Base-by-base conservation (phyloP, 1,140 invertebrate species). In the Gryllus bimaculatus region DNA sequence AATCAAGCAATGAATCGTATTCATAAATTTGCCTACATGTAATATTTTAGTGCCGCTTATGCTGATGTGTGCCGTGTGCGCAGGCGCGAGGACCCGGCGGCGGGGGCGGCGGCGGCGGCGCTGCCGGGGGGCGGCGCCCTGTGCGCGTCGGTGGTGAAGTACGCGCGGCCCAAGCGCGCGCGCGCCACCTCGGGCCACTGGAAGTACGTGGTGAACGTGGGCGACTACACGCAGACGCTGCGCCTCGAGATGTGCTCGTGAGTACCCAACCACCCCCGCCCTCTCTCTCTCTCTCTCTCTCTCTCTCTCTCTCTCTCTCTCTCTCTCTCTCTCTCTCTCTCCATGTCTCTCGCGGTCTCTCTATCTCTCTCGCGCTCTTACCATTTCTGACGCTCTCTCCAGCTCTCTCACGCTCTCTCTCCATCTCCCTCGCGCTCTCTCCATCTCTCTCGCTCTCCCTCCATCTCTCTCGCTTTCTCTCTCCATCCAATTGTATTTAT, bases 141-240 rank as follows among this genome's bases (percentile, higher is more conserved):
- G 84, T 95, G 94, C 84, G 92, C 93, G 2, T 94, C 93, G n/a
- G 90, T 91, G 66, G 91, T 95, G n/a, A 92, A 93, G 81, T 95
- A 95, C 83, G 94, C 93, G 0, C 87, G 92, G 66, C 94, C 94
- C 0, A 94, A 95, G 84, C 89, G 94, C 81, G 94, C 94, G 0
- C 89, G 92, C 81, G 93, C 93, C 7, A 94, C 92, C 47, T 92
- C 91, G 20, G 94, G 94, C 0, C 88, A 92, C 80, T 95, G 94
- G 94, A 95, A 95, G 82, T 95, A 92, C 82, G 93, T 96, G 80
- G 94, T 96, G 74, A 96, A 96, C 81, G 93, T 94, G 1, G 93
- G 91, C 0, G 92, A 95, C 79, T 94, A 95, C 82, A 94, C 93
- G 2, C 94, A 96, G 85, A 96, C 94, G 0, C 83, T 96, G 21